phyloP scores from a whole-genome alignment of 1,140 invertebrate genomes.

The Solen grandis region DNA sequence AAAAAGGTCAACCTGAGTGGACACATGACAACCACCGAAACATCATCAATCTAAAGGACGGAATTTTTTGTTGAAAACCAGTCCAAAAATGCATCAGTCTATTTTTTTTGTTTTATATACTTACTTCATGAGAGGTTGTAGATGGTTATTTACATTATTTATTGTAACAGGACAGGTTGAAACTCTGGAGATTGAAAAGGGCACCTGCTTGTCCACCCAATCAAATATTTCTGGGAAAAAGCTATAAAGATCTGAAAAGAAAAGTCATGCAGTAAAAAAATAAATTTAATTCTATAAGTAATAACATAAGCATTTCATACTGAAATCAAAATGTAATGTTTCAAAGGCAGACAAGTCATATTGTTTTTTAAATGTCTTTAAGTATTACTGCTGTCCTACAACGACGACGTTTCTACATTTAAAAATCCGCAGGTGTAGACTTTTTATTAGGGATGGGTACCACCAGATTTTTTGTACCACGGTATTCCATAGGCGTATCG shows the following conservation, averaged over 20 bases:
- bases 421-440: too few species aligned
- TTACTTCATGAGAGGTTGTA: conserved; percentile 16
- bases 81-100: too few species aligned
- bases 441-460: too few species aligned
- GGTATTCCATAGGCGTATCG: too few species aligned
- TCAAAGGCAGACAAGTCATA: background rate
- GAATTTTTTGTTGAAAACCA: too few species aligned
- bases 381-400: conserved; percentile 3
- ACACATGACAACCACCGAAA: too few species aligned
- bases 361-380: background rate
- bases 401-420: background rate
- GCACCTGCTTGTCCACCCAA: conserved; percentile 53
- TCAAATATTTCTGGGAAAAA: conserved; percentile 57
- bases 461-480: too few species aligned
- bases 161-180: background rate
- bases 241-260: conserved; percentile 54
- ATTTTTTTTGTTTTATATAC: too few species aligned
- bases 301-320: background rate
- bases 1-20: too few species aligned
- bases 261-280: too few species aligned
- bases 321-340: background rate
- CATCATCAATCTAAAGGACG: too few species aligned
- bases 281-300: too few species aligned
- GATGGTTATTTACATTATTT: background rate
- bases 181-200: conserved; percentile 57